Evolutionary conservation across 1,140 invertebrate genomes (phyloP).

Genomic region (Ladona fulva): DNA sequence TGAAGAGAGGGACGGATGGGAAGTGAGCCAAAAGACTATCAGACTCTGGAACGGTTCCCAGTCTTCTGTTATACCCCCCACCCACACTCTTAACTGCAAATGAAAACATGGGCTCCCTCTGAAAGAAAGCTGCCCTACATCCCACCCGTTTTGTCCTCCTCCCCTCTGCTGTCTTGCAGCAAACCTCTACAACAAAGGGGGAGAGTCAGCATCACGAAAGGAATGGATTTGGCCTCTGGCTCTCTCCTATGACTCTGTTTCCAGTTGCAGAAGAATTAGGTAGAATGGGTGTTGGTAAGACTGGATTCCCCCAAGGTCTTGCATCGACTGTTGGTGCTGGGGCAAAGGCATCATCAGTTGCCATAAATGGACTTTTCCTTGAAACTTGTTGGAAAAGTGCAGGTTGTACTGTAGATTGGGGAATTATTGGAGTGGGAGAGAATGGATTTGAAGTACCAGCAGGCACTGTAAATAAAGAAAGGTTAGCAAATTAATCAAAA

Average conservation of each 20-base stretch:
- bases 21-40: neutral
- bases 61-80: neutral
- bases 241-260: neutral
- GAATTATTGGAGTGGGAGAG: neutral
- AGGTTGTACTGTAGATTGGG: neutral
- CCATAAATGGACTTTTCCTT: neutral
- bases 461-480: neutral
- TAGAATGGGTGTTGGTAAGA: neutral
- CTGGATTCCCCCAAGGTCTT: neutral
- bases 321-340: neutral
- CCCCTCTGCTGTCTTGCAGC: neutral
- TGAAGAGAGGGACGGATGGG: neutral
- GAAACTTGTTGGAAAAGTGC: neutral
- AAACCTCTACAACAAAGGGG: neutral
- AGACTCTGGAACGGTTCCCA: neutral
- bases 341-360: neutral
- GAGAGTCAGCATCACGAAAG: conserved; percentile 8
- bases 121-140: neutral
- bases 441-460: neutral
- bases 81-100: neutral
- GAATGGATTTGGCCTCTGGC: conserved; percentile 2
- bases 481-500: neutral
- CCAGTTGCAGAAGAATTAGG: neutral
- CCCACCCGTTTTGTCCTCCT: conserved; percentile 6
- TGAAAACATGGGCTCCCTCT: neutral